Evolutionary conservation across 1,140 invertebrate genomes (phyloP), one percentile per base, ranked within the genome.

Genomic region (Pseudomyrmex pallidus): DNA sequence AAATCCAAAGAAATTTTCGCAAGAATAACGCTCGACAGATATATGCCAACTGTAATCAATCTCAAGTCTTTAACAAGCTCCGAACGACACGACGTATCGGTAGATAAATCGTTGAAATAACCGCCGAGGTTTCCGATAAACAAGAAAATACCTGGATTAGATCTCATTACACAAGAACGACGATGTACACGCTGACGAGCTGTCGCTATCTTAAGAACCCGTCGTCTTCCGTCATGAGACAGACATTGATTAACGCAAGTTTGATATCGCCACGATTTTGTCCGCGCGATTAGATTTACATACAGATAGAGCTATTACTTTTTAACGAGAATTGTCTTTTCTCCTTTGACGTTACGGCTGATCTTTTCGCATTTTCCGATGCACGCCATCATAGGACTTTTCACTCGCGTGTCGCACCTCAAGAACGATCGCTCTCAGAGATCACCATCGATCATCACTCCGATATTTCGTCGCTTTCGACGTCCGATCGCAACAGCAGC

Each of bases 241-340:
- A 70, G 80, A 82, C 64, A 57, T 82, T 76, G 88, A 85, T 90
- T 90, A 92, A 90, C 74, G 74, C 56, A 52, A 73, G 82, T 90
- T 88, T 88, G 87, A 91, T 87, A 85, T 83, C 85, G 77, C 61
- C 54, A 50, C 72, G 44, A 59, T 70, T 64, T 57, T 73, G 83
- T 90, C 72, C 85, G 76, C 87, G 63, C 86, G 87, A 92, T 92
- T 91, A 91, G 87, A 92, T 92, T 92, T 90, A 90, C 91, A 92
- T 90, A 87, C 87, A 91, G 91, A 91, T 90, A 73, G 87, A 90
- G 89, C 89, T 90, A 89, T 90, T 88, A 88, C 89, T 78, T 91
- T 91, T 92, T 92, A 91, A 93, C 88, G 89, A 92, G 89, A 92
- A 87, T 73, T 90, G 84, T 15, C 20, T 9, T 48, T 15, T 56